A percentile compares a stretch with the other conserved stretches of the same genome.
Conservation (phyloP, 2,888 invertebrate genomes). For the Cryptocheilus praepositus region DNA sequence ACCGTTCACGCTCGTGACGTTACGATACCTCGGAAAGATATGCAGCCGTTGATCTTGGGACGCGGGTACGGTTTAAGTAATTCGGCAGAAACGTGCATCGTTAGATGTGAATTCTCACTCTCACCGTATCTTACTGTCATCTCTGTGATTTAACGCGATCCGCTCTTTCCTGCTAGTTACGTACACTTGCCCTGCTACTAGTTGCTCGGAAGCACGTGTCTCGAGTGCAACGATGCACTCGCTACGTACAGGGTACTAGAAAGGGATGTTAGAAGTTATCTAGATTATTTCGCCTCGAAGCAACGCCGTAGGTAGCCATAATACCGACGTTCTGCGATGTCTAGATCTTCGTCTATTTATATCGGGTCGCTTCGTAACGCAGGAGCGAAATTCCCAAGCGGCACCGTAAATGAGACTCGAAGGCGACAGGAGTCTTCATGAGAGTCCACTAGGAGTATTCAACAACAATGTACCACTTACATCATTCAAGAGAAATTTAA, state of each 20-base stretch:
- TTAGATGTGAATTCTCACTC: no score
- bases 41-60: no score
- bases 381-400: slow-evolving; percentile 50
- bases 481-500: no score
- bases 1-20: no score
- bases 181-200: background rate
- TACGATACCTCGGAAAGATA: no score
- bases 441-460: background rate
- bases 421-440: slow-evolving; percentile 4
- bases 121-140: no score
- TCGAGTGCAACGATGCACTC: slow-evolving; percentile 1
- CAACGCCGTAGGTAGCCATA: slow-evolving; percentile 19
- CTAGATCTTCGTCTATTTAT: slow-evolving; percentile 56
- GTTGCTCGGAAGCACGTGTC: slow-evolving; percentile 7
- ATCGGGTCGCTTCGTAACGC: slow-evolving; percentile 38
- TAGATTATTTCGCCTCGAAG: slow-evolving; percentile 28
- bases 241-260: no score
- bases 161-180: no score
- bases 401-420: slow-evolving; percentile 14
- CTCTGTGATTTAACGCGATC: background rate
- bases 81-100: no score
- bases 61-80: no score
- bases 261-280: slow-evolving; percentile 12
- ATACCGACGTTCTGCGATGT: slow-evolving; percentile 35
- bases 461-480: no score